Evolutionary conservation across 2,113 vertebrate species (phyloP).

Genomic region (Pheucticus melanocephalus): DNA sequence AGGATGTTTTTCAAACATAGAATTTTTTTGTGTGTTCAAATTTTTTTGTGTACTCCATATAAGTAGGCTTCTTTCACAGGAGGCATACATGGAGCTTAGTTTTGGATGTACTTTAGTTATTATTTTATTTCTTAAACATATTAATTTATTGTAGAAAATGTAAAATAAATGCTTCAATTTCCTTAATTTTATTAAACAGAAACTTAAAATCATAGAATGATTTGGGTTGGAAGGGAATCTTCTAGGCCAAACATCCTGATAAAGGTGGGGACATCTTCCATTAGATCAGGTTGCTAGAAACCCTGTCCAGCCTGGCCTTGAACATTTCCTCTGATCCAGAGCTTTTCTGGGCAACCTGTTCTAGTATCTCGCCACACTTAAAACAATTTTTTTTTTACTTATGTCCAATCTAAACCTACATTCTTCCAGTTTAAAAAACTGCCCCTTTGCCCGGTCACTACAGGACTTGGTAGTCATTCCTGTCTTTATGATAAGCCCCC

Average conservation of each 20-base stretch:
- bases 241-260: background rate
- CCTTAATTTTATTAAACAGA: background rate
- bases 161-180: background rate
- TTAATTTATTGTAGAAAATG: background rate
- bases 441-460: background rate
- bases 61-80: background rate
- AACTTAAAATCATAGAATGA: background rate
- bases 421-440: background rate
- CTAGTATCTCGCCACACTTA: background rate
- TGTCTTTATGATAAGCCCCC: background rate
- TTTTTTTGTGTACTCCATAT: background rate
- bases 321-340: background rate
- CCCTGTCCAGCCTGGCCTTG: rapidly evolving
- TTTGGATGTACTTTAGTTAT: background rate
- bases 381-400: background rate
- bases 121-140: background rate
- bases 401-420: background rate
- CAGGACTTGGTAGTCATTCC: background rate
- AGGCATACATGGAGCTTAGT: background rate
- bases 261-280: background rate
- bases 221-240: background rate
- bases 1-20: background rate
- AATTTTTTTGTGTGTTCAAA: background rate
- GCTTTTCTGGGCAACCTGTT: background rate
- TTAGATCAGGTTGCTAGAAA: background rate